phyloP scores from a whole-genome alignment of 2,113 vertebrate species.

The Etheostoma spectabile region DNA sequence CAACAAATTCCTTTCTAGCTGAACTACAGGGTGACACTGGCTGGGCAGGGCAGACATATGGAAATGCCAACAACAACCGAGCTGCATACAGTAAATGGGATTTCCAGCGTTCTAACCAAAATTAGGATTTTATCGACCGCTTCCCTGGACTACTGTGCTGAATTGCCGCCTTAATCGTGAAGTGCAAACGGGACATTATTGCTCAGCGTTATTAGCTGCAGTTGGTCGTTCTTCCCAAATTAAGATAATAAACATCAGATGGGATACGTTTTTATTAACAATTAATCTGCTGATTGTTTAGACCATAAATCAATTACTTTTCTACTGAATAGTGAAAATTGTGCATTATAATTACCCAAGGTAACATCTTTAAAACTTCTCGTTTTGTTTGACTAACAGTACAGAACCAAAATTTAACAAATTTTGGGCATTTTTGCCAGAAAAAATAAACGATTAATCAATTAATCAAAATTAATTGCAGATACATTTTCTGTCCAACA shows the following conservation, averaged over 20 bases:
- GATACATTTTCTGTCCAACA: too few relatives aligned
- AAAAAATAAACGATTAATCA: too few relatives aligned
- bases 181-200: not conserved
- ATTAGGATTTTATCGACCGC: not conserved
- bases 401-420: not conserved
- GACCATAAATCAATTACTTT: not conserved
- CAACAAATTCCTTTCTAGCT: constrained; percentile 38
- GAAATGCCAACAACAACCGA: constrained; percentile 9
- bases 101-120: not conserved
- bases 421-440: not conserved
- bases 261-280: not conserved
- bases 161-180: not conserved
- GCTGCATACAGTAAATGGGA: not conserved
- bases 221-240: not conserved
- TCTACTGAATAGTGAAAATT: not conserved
- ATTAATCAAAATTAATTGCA: too few relatives aligned
- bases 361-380: not conserved
- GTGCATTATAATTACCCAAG: not conserved
- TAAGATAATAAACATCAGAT: constrained; percentile 33
- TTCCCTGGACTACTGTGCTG: not conserved
- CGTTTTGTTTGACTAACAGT: too few relatives aligned
- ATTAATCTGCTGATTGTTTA: not conserved
- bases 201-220: not conserved
- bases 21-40: constrained; percentile 13
- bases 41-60: constrained; percentile 9